Evolutionary conservation across 2,888 invertebrate species (phyloP).

Genomic region (Lacanobia oleracea): DNA sequence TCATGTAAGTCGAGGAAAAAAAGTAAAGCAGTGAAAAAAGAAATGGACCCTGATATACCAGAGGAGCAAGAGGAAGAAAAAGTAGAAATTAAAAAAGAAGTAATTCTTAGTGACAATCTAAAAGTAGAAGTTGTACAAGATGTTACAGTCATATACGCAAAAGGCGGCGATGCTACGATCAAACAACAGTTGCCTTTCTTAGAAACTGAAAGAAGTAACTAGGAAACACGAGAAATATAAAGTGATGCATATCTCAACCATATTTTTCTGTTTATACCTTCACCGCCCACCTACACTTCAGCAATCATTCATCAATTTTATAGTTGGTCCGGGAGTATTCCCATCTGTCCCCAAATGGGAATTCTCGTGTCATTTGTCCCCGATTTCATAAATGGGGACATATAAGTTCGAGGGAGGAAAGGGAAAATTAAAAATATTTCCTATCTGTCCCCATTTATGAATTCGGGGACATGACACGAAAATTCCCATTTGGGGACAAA

Average conservation of each 20-base stretch:
- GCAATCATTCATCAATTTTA: not conserved
- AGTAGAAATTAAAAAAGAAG: not conserved
- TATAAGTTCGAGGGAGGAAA: no score
- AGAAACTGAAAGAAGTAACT: constrained; percentile 61
- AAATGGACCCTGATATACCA: not conserved
- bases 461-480: no score
- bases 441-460: no score
- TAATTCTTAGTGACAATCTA: no score
- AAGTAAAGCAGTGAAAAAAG: not conserved
- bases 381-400: no score
- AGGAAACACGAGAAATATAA: constrained; percentile 15
- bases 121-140: not conserved
- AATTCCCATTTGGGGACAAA: no score
- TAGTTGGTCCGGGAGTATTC: no score
- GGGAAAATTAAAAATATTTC: no score
- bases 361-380: no score
- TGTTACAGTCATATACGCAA: constrained; percentile 14
- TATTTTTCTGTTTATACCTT: not conserved
- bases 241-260: not conserved
- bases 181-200: constrained; percentile 55
- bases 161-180: constrained; percentile 8
- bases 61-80: not conserved
- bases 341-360: no score
- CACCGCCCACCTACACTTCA: not conserved
- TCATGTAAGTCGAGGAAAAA: constrained; percentile 49